Percentiles rank a stretch among this genome's conserved stretches.
Evolutionary conservation across 2,888 invertebrate genomes (phyloP).

Genomic region (Eremobia ochroleuca): DNA sequence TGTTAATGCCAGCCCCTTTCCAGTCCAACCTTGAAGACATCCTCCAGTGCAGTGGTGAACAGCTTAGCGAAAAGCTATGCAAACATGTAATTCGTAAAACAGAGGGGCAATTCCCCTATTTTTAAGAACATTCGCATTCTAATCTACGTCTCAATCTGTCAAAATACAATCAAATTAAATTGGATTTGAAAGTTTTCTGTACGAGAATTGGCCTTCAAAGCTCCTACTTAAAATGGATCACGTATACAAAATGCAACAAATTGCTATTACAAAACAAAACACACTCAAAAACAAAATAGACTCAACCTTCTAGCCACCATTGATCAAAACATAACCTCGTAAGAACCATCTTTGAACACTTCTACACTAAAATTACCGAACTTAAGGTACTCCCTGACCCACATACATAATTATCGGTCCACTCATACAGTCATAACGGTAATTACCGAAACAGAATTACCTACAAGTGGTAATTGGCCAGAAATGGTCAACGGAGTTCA

Average conservation of each 20-base stretch:
- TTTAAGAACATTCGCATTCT: too few species aligned
- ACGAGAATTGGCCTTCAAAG: neutral
- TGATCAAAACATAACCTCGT: constrained; percentile 13
- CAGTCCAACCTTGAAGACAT: too few species aligned
- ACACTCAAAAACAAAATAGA: constrained; percentile 13
- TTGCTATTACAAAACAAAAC: constrained; percentile 33
- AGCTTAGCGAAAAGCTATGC: neutral
- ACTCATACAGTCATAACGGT: constrained; percentile 44
- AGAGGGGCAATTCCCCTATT: too few species aligned
- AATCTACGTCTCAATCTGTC: too few species aligned
- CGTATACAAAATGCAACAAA: neutral
- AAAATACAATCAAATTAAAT: too few species aligned
- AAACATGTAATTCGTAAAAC: neutral
- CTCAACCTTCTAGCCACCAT: neutral
- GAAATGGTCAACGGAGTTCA: constrained; percentile 34
- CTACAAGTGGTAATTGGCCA: constrained; percentile 17
- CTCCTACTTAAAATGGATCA: neutral
- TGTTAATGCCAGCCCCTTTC: too few species aligned
- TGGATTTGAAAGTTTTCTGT: too few species aligned
- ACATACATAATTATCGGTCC: constrained; percentile 56
- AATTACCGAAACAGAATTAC: constrained; percentile 50
- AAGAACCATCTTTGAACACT: neutral
- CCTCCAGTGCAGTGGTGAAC: too few species aligned
- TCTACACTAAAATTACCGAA: constrained; percentile 2
- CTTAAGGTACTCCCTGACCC: constrained; percentile 43